Evolutionary conservation across 1,140 invertebrate species (phyloP), one percentile per base, ranked within the genome.

Genomic region (Ylistrum balloti): DNA sequence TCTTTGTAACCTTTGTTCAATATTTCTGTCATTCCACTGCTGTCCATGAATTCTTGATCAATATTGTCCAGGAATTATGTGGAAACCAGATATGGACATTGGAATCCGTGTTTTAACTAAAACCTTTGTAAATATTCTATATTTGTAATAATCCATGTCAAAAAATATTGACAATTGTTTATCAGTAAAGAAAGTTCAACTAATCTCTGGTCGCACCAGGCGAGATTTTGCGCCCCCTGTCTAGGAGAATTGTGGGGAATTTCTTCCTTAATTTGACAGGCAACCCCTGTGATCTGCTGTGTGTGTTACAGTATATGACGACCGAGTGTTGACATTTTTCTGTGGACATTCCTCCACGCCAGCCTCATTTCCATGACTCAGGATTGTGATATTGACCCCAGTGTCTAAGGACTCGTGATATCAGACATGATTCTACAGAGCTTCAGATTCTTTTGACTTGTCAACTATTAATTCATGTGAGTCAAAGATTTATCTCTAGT

Each of bases 121-220:
- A n/a, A 74, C 20, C 56, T 74, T 74, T 74, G 56, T 74, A 74
- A 74, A 74, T 74, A 74, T 74, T 74, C 56, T 74, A 28, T 28
- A 74, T 74, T 74, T 74, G 5, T 1, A 28, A 28, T 74, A 74
- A 74, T 74, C 56, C 56, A n/a, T 28, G 56, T 74, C 56, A 74
- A 74, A 74, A 74, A 74, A 74, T 74, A 74, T 74, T 74, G 56
- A 74, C 56, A 74, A 74, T 74, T 74, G 56, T 74, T 74, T 74
- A 74, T 74, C 56, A 74, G 56, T 11, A 74, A 74, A 74, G 56
- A 74, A 74, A 74, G 56, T 74, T 74, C 22, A 28, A n/a, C n/a
- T 74, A 74, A 74, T 74, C 56, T 74, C 56, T n/a, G 56, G 9
- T 74, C 56, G 56, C 56, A 28, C 56, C 17, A 11, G 56, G 56